Evolutionary conservation across 2,113 vertebrate genomes (phyloP).

Genomic region (Macaca nemestrina): DNA sequence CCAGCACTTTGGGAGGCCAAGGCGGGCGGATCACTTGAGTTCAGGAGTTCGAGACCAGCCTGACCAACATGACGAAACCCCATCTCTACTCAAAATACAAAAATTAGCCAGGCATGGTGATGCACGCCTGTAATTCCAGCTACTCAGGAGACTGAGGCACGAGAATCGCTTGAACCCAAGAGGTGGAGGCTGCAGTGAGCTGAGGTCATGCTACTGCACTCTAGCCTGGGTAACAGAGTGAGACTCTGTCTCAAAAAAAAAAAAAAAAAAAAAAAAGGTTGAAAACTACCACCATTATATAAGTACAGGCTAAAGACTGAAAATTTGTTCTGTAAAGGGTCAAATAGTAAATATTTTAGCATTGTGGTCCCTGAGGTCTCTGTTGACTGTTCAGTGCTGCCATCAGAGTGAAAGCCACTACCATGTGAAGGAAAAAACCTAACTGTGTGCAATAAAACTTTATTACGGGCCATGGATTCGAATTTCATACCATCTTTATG

Average conservation of each 20-base stretch:
- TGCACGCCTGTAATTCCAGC: no score
- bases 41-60: no score
- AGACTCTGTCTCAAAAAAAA: no score
- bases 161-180: no score
- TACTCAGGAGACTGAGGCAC: no score
- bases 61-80: no score
- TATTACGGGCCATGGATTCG: background rate
- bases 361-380: background rate
- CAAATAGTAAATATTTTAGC: background rate
- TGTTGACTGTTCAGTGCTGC: background rate
- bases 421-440: background rate
- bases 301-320: background rate
- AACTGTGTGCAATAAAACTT: background rate
- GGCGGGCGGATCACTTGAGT: no score
- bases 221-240: no score
- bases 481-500: background rate
- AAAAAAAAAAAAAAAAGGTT: background rate
- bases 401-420: background rate
- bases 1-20: no score
- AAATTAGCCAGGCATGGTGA: no score
- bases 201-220: rapidly evolving
- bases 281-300: background rate
- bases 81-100: no score
- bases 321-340: background rate
- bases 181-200: no score